phyloP scores from a whole-genome alignment of 2,113 vertebrate genomes.

The Atractosteus spatula region DNA sequence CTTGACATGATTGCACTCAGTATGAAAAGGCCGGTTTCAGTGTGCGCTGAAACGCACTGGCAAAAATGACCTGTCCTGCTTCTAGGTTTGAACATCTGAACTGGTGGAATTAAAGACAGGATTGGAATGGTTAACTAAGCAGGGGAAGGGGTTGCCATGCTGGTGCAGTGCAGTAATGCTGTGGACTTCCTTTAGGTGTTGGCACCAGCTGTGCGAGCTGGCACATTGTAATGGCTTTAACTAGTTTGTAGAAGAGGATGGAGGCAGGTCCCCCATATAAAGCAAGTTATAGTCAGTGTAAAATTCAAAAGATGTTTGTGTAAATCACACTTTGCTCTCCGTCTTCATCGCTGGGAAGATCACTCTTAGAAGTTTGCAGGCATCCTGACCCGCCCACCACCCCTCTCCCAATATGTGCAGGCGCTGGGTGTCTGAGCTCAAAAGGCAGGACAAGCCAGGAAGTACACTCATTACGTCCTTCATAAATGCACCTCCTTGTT shows the following conservation, averaged over 20 bases:
- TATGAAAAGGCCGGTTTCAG: constrained; percentile 9
- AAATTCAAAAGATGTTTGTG: background rate
- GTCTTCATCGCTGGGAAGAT: too few relatives aligned
- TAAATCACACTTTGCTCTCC: background rate
- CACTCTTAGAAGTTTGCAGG: background rate
- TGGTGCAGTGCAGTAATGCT: background rate
- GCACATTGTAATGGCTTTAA: background rate
- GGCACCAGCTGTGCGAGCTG: background rate
- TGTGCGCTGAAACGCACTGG: background rate
- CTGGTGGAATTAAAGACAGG: background rate
- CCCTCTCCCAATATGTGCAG: background rate
- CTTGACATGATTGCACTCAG: constrained; percentile 12
- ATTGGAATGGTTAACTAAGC: background rate
- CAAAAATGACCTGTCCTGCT: background rate
- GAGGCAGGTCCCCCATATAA: background rate
- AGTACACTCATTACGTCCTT: too few relatives aligned
- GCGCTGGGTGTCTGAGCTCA: too few relatives aligned
- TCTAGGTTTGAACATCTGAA: background rate
- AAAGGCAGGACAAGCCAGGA: too few relatives aligned
- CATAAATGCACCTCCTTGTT: too few relatives aligned
- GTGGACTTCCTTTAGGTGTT: background rate
- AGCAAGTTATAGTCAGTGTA: too few relatives aligned
- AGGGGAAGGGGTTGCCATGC: background rate
- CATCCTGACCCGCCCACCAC: background rate
- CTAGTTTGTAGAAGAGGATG: background rate